Conservation (phyloP, 2,797 vertebrate genomes). For the Dendrocincla fuliginosa region DNA sequence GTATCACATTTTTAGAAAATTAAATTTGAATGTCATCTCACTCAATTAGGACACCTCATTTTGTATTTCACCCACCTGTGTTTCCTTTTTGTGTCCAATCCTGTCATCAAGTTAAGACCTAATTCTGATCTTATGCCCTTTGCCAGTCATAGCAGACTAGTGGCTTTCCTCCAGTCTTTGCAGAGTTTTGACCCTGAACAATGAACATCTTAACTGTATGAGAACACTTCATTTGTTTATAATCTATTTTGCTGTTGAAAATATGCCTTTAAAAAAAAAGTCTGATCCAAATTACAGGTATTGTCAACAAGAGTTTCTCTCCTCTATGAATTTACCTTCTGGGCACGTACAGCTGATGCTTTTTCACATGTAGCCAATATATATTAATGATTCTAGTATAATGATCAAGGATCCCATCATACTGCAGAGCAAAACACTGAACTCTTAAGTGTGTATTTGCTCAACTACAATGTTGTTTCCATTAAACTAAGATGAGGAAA, state of each 20-base stretch:
- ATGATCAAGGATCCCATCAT: neutral
- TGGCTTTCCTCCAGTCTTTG: neutral
- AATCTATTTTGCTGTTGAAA: neutral
- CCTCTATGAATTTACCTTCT: neutral
- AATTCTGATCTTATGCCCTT: neutral
- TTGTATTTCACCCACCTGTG: neutral
- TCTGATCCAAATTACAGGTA: accelerated
- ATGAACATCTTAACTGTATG: neutral
- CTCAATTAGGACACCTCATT: neutral
- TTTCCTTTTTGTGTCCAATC: neutral
- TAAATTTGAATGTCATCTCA: neutral
- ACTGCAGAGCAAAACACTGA: neutral
- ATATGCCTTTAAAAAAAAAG: neutral
- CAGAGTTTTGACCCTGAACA: neutral
- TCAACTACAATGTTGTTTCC: neutral
- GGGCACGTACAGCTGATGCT: neutral
- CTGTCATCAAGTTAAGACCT: neutral
- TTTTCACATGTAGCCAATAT: neutral
- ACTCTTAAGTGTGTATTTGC: neutral
- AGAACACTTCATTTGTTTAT: neutral
- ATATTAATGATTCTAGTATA: neutral
- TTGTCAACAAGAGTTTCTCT: neutral
- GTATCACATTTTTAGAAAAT: neutral
- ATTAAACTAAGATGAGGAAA: neutral
- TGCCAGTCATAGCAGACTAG: neutral